Base-by-base conservation (phyloP, 2,113 vertebrate genomes). In the Meles meles region DNA sequence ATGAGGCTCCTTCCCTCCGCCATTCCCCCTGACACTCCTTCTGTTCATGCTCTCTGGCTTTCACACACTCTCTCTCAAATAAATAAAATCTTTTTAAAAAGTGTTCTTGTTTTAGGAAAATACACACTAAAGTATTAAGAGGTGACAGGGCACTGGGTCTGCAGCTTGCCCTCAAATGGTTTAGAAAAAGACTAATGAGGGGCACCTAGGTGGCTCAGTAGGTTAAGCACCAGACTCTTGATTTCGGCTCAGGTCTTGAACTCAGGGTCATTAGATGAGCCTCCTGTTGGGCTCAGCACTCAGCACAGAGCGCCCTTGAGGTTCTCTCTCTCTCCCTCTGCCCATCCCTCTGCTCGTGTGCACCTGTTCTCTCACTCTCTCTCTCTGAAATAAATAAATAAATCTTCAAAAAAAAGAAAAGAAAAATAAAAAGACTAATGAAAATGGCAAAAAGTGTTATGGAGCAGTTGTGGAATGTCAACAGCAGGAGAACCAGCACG, bases 81-180 rank as follows among this genome's bases (percentile, higher is more conserved):
- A 65, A 34, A 67, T 67, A 67, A 34, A 17, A 67, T 67, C 31
- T 67, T 31, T 15, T 6, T 6, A 65, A 7, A 52, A 74, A 84
- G 80, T 29, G 25, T 87, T 79, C 76, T 88, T 92, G 6, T 80
- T 96, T 76, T 88, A 90, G 84, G 34, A 94, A 96, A 96, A 85
- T 52, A 81, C 23, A 83, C 17, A 67, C 21, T 87, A 82, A n/a
- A 52, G 11, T 92, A 90, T 63, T 77, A 71, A 77, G 72, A 83
- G 42, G 15, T 57, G 42, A 93, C 63, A 15, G 52, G n/a, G 27
- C 59, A 94, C n/a, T 76, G 15, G 55, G 31, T 44, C 31, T 95
- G 42, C 55, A 79, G 55, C 37, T 79, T 95, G 31, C 15, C 42
- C 34, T 92, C 65, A 77, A 76, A 47, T 17, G 17, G 34, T 49